Percentiles rank a stretch among this genome's conserved stretches.
phyloP scores from a whole-genome alignment of 2,888 invertebrate species.

The Scrobipalpa costella region DNA sequence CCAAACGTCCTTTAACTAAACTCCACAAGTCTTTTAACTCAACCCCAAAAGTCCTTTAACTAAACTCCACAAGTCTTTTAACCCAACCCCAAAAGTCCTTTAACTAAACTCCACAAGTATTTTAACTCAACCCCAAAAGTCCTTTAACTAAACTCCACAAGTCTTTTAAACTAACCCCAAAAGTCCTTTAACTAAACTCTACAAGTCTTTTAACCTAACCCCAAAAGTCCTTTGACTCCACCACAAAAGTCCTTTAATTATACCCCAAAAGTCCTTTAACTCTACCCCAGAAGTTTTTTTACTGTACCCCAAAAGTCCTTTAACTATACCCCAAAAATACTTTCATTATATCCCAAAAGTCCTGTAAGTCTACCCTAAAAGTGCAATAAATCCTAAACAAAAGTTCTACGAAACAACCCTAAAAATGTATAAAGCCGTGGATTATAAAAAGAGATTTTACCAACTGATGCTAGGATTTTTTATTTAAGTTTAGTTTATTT shows the following conservation, averaged over 20 bases:
- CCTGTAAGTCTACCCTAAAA: not conserved
- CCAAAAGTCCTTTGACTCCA: not conserved
- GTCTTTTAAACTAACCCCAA: not conserved
- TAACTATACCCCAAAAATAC: not conserved
- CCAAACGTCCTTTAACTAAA: too few relatives aligned
- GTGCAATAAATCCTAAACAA: too few relatives aligned
- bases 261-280: not conserved
- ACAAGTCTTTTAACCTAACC: not conserved
- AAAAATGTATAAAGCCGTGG: too few relatives aligned
- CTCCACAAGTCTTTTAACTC: too few relatives aligned
- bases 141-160: not conserved
- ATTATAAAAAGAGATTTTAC: too few relatives aligned
- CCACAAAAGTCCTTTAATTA: not conserved
- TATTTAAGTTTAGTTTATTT: not conserved
- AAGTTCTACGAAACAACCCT: too few relatives aligned
- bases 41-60: too few relatives aligned
- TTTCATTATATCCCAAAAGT: not conserved
- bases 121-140: too few relatives aligned
- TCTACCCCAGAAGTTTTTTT: not conserved
- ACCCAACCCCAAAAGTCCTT: too few relatives aligned
- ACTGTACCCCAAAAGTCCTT: not conserved
- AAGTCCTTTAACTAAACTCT: not conserved
- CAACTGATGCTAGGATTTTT: too few relatives aligned
- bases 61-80: too few relatives aligned
- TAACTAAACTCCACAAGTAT: too few relatives aligned